Evolutionary conservation across 2,113 vertebrate genomes (phyloP), one percentile per base, ranked within the genome.

Genomic region (Proteles cristata): DNA sequence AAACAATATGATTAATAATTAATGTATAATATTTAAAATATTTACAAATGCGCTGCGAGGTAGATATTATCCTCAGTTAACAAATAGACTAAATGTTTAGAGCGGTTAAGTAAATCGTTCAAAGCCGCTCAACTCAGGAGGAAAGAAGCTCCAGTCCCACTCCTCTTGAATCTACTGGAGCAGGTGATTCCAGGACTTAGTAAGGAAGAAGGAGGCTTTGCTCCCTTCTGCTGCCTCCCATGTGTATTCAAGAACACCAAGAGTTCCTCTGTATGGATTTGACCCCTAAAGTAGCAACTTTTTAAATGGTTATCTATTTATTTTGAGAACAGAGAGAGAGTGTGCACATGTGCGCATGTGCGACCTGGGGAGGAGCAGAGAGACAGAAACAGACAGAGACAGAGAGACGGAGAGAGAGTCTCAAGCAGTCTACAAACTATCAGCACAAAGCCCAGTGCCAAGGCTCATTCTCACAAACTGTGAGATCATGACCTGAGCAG

Each of bases 1-100:
- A 96, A 87, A 79, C 68, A 94, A 17, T 89, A 31, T 53, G 63
- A 74, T 94, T 90, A 92, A 93, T 94, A 89, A 95, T 92, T 92
- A 83, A 96, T 16, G 63, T 26, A 10, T 79, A 69, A 92, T 55
- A 82, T 85, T 81, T 92, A 85, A 82, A 90, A 58, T 79, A 82
- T 92, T 95, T 84, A 90, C 73, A 88, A 84, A 93, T 85, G 61
- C n/a, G 73, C 68, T 71, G 28, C 48, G 82, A 96, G 88, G 88
- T 86, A 82, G 65, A 50, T 93, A 63, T 66, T 94, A 92, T 16
- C 48, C 69, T 92, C n/a, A 50, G 71, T 97, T 94, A 90, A 85
- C 90, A 95, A 85, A 92, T 26, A 61, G 53, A 89, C 69, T 0
- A 0, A 63, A 77, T 87, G 83, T 83, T 87, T 92, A 55, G 14